Evolutionary conservation across 1,140 invertebrate genomes (phyloP).

Genomic region (Zaprionus capensis): DNA sequence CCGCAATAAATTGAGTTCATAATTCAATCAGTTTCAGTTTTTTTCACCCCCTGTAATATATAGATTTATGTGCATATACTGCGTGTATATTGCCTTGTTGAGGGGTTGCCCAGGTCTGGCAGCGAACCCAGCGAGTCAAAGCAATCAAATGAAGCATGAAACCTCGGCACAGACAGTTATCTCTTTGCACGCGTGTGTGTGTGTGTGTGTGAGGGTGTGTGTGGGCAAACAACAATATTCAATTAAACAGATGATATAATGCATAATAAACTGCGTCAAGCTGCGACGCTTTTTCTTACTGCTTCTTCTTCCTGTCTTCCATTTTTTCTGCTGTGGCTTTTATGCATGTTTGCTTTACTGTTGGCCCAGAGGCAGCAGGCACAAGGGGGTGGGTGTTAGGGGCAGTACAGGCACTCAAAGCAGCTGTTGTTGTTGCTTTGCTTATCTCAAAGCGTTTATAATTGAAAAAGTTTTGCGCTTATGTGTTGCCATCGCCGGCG

Average conservation of each 20-base stretch:
- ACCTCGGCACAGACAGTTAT: conserved; percentile 4
- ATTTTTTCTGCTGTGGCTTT: conserved; percentile 4
- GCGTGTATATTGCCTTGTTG: neutral
- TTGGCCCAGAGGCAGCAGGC: neutral
- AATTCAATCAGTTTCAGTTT: conserved; percentile 4
- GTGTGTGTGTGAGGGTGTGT: conserved; percentile 18
- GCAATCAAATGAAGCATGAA: conserved; percentile 31
- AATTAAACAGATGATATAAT: conserved; percentile 60
- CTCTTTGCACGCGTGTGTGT: neutral
- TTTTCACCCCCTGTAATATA: neutral
- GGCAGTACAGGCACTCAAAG: conserved; percentile 12
- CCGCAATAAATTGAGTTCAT: conserved; percentile 3
- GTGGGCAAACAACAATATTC: conserved; percentile 43
- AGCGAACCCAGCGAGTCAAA: neutral
- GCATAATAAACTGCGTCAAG: conserved; percentile 47
- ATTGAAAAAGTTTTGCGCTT: conserved; percentile 74
- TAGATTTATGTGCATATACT: neutral
- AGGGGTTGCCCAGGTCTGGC: neutral
- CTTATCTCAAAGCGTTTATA: conserved; percentile 62
- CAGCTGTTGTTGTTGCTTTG: conserved; percentile 31
- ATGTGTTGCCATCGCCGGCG: conserved; percentile 37
- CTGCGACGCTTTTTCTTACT: conserved; percentile 26
- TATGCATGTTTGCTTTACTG: conserved; percentile 13
- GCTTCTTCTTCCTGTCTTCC: neutral
- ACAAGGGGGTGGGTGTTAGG: neutral